Evolutionary conservation across 2,797 vertebrate genomes (phyloP).

Genomic region (Meda fulgida): DNA sequence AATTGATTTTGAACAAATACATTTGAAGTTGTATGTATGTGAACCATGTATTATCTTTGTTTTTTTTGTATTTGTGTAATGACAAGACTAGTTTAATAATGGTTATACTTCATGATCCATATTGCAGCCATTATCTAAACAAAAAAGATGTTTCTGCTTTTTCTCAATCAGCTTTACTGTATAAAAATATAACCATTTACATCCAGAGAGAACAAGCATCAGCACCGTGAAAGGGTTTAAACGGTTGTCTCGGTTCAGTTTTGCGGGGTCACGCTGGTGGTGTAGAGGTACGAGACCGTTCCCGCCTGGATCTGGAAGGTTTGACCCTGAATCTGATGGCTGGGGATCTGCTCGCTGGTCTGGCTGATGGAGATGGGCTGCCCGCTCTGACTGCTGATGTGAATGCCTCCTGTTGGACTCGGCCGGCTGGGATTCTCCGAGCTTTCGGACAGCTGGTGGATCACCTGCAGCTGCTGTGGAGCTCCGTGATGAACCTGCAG

Average conservation of each 20-base stretch:
- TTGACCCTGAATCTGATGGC: slow-evolving; percentile 78
- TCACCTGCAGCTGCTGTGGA: slow-evolving; percentile 74
- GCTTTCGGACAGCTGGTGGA: slow-evolving; percentile 65
- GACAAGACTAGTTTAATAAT: too few relatives aligned
- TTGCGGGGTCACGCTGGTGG: slow-evolving; percentile 72
- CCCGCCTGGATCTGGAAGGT: slow-evolving; percentile 82
- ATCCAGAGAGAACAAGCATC: not conserved
- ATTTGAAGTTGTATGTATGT: not conserved
- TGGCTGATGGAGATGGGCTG: slow-evolving; percentile 80
- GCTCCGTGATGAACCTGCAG: slow-evolving; percentile 84
- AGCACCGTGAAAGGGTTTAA: not conserved
- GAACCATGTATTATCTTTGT: slow-evolving; percentile 6
- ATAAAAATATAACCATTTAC: not conserved
- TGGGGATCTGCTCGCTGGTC: slow-evolving; percentile 76
- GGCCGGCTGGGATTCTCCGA: slow-evolving; percentile 69
- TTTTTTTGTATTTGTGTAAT: too few relatives aligned
- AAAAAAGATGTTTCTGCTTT: not conserved
- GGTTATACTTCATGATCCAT: not conserved
- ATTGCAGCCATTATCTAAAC: not conserved
- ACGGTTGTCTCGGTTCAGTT: slow-evolving; percentile 48
- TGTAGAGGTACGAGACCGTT: slow-evolving; percentile 78
- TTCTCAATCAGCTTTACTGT: not conserved
- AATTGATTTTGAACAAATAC: not conserved
- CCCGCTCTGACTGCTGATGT: slow-evolving; percentile 73
- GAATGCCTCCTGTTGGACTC: slow-evolving; percentile 71